phyloP scores from a whole-genome alignment of 2,113 vertebrate species.

The Columba janthina region DNA sequence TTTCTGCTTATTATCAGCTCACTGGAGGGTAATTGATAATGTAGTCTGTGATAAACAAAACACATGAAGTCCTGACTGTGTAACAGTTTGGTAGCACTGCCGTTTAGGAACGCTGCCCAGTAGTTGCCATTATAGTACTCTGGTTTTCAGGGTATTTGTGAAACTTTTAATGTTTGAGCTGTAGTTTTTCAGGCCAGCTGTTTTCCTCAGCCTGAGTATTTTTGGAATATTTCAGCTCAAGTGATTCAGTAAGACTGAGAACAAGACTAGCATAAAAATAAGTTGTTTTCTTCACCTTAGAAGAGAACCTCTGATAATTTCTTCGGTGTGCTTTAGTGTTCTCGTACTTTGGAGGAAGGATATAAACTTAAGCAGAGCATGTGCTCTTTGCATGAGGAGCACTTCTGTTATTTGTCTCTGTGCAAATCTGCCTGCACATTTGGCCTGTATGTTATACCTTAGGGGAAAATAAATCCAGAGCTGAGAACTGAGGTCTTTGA shows the following conservation, averaged over 20 bases:
- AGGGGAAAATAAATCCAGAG: neutral
- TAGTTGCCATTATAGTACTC: neutral
- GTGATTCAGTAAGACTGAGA: neutral
- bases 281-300: neutral
- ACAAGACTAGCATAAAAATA: neutral
- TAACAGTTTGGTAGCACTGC: neutral
- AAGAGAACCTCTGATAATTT: neutral
- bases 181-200: neutral
- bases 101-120: neutral
- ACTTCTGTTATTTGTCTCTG: neutral
- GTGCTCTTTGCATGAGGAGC: neutral
- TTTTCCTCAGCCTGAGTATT: neutral
- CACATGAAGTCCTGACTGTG: neutral
- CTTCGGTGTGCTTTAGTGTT: neutral
- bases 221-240: neutral
- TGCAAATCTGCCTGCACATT: neutral
- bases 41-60: neutral
- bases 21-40: neutral
- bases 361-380: neutral
- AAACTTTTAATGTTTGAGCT: neutral
- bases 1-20: neutral
- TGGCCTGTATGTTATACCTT: neutral
- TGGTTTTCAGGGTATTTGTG: neutral
- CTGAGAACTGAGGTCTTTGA: neutral
- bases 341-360: neutral